Conservation (phyloP, 2,797 vertebrate species). For the Momotus momota region DNA sequence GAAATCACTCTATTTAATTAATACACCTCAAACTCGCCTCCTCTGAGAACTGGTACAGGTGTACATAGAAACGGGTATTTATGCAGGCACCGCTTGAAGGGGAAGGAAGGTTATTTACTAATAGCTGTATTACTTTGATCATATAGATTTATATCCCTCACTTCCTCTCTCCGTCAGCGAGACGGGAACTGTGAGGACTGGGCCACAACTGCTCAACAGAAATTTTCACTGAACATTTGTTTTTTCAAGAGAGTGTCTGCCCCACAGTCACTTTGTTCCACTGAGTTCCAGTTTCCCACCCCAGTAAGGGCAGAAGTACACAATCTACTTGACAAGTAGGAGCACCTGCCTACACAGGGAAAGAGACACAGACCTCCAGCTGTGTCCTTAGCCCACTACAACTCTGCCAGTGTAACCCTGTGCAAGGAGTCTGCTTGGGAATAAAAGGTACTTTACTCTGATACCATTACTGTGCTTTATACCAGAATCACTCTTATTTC, state of each 20-base stretch:
- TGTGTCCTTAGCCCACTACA: background rate
- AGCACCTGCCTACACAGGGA: background rate
- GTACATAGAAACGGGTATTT: background rate
- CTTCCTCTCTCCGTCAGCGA: background rate
- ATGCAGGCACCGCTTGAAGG: constrained; percentile 9
- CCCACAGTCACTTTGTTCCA: background rate
- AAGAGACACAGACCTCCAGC: background rate
- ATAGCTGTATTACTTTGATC: constrained; percentile 18
- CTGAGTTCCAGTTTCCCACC: background rate
- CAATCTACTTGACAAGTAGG: background rate
- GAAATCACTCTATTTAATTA: constrained; percentile 31
- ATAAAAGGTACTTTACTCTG: background rate
- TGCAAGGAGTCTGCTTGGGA: background rate
- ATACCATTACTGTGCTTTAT: background rate
- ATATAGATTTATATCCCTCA: constrained; percentile 40
- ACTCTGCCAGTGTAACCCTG: background rate
- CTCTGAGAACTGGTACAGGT: background rate
- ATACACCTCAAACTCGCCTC: constrained; percentile 1
- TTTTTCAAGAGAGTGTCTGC: background rate
- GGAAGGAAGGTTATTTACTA: constrained; percentile 33
- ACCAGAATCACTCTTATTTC: background rate
- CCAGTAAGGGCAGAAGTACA: background rate
- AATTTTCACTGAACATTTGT: background rate
- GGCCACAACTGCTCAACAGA: background rate
- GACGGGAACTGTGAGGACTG: background rate